phyloP scores from a whole-genome alignment of 2,797 vertebrate genomes.

The Nyctibius grandis region DNA sequence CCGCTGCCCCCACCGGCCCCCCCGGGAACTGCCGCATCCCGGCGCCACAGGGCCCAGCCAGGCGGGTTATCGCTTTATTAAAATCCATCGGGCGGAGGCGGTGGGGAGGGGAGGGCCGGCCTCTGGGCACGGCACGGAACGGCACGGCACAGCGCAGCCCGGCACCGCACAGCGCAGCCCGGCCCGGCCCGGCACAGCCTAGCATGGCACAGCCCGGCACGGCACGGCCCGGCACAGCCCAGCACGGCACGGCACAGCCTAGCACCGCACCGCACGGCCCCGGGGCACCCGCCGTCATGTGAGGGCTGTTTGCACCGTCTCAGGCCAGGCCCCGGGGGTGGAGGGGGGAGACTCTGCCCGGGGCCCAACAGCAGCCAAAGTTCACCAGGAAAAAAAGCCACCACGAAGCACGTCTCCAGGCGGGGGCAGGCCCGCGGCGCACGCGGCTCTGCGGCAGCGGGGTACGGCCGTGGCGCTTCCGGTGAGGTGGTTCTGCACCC shows the following conservation, averaged over 20 bases:
- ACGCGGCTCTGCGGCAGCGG: background rate
- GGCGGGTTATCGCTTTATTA: background rate
- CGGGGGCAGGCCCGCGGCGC: background rate
- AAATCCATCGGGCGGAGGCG: background rate
- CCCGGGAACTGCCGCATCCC: background rate
- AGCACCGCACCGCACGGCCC: background rate
- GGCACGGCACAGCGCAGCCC: too few species aligned
- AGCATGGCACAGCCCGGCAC: too few species aligned
- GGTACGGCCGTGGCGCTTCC: background rate
- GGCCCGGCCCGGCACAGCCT: too few species aligned
- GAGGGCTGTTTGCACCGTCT: conserved; percentile 12
- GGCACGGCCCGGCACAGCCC: too few species aligned
- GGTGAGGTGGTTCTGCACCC: background rate
- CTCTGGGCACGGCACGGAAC: too few species aligned
- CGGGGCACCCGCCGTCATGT: background rate
- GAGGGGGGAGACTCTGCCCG: conserved; percentile 11
- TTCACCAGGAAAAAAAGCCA: background rate
- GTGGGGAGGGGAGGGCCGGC: too few species aligned
- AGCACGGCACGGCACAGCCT: background rate
- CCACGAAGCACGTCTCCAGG: background rate
- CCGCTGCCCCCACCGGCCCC: background rate
- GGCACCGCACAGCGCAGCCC: too few species aligned
- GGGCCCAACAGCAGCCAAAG: conserved; percentile 23
- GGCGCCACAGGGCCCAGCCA: background rate
- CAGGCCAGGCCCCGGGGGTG: background rate